Percentiles rank a stretch among this genome's conserved stretches.
Conservation (phyloP, 2,888 invertebrate genomes). For the Yponomeuta malinellus region DNA sequence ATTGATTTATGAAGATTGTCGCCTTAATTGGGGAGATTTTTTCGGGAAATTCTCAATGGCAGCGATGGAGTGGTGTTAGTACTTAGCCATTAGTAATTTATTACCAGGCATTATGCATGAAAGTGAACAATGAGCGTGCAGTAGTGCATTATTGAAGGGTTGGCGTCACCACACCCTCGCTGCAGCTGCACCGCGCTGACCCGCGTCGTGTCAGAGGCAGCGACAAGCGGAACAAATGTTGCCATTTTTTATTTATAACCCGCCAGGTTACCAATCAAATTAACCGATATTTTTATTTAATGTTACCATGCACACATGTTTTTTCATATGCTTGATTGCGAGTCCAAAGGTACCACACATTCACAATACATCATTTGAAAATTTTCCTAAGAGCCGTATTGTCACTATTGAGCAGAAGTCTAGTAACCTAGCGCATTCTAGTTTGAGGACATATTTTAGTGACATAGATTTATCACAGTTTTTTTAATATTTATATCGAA, state of each 20-base stretch:
- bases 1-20: slow-evolving; percentile 76
- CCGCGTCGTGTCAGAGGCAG: not conserved
- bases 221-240: slow-evolving; percentile 64
- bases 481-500: too few species aligned
- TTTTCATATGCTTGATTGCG: not conserved
- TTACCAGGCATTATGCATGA: slow-evolving; percentile 23
- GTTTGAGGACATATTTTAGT: too few species aligned
- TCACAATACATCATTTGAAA: too few species aligned
- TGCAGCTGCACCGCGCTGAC: slow-evolving; percentile 50
- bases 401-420: too few species aligned
- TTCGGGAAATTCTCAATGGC: slow-evolving; percentile 18
- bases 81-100: not conserved
- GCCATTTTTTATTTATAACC: slow-evolving; percentile 41
- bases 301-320: not conserved
- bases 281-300: not conserved
- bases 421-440: too few species aligned
- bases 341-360: too few species aligned
- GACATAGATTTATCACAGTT: too few species aligned
- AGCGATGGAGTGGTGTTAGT: slow-evolving; percentile 14
- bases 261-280: slow-evolving; percentile 4
- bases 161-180: slow-evolving; percentile 8
- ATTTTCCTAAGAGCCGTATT: too few species aligned
- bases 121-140: slow-evolving; percentile 45
- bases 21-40: slow-evolving; percentile 70
- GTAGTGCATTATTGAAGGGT: slow-evolving; percentile 59